Conservation (phyloP, 2,888 invertebrate species). For the Alsophila aescularia region DNA sequence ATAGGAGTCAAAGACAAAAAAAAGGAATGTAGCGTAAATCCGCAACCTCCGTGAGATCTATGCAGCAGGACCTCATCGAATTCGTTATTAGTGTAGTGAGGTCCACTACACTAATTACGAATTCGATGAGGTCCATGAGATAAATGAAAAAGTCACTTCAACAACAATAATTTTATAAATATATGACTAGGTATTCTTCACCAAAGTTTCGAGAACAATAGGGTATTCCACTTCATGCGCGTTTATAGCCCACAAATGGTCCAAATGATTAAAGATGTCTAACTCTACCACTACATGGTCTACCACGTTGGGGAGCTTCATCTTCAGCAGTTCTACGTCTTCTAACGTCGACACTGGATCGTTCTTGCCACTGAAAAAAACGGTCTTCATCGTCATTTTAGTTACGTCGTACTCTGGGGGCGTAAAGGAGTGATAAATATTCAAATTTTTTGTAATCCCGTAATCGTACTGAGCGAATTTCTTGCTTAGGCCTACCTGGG, state of each 20-base stretch:
- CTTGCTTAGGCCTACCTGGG: conserved; percentile 44
- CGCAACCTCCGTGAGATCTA: too few species aligned
- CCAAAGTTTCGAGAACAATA: conserved; percentile 37
- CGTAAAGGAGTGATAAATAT: conserved; percentile 38
- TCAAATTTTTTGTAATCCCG: conserved; percentile 44
- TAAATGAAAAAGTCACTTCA: too few species aligned
- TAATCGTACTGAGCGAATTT: conserved; percentile 56
- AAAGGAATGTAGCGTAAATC: too few species aligned
- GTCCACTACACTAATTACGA: too few species aligned
- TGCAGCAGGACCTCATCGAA: too few species aligned
- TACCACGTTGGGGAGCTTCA: conserved; percentile 47
- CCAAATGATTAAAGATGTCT: conserved; percentile 49
- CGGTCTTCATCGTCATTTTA: conserved; percentile 48
- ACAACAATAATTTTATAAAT: too few species aligned
- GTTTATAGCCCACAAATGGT: conserved; percentile 51
- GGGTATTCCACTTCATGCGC: conserved; percentile 38
- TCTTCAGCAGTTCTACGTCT: conserved; percentile 44
- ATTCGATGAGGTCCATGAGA: too few species aligned
- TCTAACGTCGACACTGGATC: conserved; percentile 49
- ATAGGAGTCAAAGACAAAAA: too few species aligned
- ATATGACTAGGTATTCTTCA: conserved; percentile 24
- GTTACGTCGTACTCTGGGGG: conserved; percentile 55
- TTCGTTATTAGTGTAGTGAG: too few species aligned
- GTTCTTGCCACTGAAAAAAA: conserved; percentile 48
- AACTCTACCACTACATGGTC: conserved; percentile 35